Conservation (phyloP, 2,888 invertebrate genomes). For the Oxyscelio sp. region DNA sequence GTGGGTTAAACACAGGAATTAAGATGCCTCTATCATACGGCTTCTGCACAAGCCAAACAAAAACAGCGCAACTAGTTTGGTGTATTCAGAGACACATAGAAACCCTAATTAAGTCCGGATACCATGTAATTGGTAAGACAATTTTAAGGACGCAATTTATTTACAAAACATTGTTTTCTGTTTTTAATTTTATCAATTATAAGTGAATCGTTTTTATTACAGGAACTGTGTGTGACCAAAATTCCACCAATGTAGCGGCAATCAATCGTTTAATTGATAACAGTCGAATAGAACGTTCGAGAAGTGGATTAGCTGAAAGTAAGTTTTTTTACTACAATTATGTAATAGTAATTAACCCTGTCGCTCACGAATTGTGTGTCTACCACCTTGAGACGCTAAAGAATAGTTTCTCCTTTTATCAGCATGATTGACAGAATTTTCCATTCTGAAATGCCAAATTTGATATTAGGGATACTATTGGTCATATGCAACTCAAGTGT, state of each 20-base stretch:
- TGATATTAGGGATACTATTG: too few relatives aligned
- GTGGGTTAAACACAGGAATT: conserved; percentile 44
- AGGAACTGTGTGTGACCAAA: conserved; percentile 29
- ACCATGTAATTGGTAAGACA: background rate
- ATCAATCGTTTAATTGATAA: background rate
- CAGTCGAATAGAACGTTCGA: background rate
- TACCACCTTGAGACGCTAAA: too few relatives aligned
- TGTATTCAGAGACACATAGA: conserved; percentile 30
- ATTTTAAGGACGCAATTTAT: too few relatives aligned
- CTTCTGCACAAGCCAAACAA: conserved; percentile 47
- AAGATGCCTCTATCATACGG: conserved; percentile 54
- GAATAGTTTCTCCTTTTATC: too few relatives aligned
- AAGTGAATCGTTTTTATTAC: background rate
- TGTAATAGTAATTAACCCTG: too few relatives aligned
- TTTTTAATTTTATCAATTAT: background rate
- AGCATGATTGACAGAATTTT: too few relatives aligned
- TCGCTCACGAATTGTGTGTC: too few relatives aligned
- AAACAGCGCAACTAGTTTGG: background rate
- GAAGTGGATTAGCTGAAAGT: background rate
- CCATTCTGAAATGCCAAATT: too few relatives aligned
- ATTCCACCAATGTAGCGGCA: conserved; percentile 32
- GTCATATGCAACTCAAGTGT: too few relatives aligned
- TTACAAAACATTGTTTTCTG: background rate
- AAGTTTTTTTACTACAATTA: too few relatives aligned
- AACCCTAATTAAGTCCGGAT: background rate